Conservation (phyloP, 2,888 invertebrate genomes). For the Harmothoe impar region DNA sequence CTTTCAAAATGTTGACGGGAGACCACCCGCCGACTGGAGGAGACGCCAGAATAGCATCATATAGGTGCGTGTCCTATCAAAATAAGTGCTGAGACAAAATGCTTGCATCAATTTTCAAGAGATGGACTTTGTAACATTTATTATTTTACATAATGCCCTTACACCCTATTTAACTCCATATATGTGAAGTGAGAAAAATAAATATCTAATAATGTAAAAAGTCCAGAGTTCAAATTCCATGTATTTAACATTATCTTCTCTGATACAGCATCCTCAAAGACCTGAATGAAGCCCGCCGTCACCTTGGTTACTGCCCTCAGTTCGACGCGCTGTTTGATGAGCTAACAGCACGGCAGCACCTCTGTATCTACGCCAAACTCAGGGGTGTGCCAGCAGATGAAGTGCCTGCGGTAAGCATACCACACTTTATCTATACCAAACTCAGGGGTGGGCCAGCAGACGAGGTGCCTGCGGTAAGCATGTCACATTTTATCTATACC, state of each 20-base stretch:
- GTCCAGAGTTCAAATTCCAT: neutral
- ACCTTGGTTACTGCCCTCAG: conserved; percentile 64
- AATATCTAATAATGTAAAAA: no score
- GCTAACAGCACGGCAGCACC: conserved; percentile 58
- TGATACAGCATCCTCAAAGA: conserved; percentile 46
- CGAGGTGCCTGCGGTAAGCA: no score
- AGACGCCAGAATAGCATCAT: conserved; percentile 23
- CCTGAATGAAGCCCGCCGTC: conserved; percentile 38
- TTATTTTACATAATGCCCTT: no score
- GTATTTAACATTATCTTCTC: neutral
- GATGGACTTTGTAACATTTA: no score
- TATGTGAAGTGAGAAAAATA: no score
- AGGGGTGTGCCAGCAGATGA: conserved; percentile 60
- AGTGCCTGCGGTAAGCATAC: conserved; percentile 33
- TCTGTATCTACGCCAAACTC: conserved; percentile 54
- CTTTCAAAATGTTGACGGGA: conserved; percentile 63
- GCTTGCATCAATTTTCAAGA: no score
- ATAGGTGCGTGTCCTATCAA: conserved; percentile 36
- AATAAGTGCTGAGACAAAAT: no score
- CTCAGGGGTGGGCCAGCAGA: no score
- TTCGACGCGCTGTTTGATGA: conserved; percentile 63
- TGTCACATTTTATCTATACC: neutral
- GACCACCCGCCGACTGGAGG: conserved; percentile 59
- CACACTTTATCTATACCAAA: neutral
- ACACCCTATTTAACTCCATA: no score